Conservation (phyloP, 2,888 invertebrate species). For the Andrena fulva region DNA sequence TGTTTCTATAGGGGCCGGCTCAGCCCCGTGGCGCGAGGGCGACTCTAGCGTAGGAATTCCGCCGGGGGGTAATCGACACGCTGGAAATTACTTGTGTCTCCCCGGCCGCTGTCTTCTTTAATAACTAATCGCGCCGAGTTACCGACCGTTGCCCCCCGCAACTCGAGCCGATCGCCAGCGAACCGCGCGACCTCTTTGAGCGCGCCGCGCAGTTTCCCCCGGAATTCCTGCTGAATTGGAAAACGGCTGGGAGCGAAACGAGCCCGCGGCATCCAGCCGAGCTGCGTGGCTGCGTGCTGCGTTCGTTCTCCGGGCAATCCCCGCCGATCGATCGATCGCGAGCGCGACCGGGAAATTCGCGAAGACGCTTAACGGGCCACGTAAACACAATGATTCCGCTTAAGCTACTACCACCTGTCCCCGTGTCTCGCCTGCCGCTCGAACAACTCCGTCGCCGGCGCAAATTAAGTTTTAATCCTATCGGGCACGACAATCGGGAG, state of each 20-base stretch:
- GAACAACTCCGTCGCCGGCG: not conserved
- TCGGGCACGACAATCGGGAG: not conserved
- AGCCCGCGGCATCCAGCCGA: no score
- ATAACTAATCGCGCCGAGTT: slow-evolving; percentile 36
- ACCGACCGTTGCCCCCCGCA: slow-evolving; percentile 14
- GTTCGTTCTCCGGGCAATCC: no score
- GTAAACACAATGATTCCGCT: not conserved
- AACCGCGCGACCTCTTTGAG: no score
- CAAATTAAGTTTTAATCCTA: slow-evolving; percentile 15
- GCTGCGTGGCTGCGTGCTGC: no score
- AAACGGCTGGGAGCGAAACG: no score
- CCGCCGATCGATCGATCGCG: not conserved
- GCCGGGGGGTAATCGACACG: slow-evolving; percentile 53
- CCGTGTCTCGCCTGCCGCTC: not conserved
- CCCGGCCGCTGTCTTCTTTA: slow-evolving; percentile 14
- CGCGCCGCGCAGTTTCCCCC: no score
- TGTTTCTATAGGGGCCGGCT: slow-evolving; percentile 51
- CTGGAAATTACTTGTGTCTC: slow-evolving; percentile 52
- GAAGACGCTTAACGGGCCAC: not conserved
- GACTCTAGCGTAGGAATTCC: slow-evolving; percentile 42
- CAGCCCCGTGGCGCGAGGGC: slow-evolving; percentile 21
- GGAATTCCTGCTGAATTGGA: no score
- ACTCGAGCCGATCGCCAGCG: not conserved
- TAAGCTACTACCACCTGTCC: not conserved
- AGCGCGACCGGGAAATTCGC: not conserved